Base-by-base conservation (phyloP, 2,113 vertebrate genomes). In the Pogona vitticeps region DNA sequence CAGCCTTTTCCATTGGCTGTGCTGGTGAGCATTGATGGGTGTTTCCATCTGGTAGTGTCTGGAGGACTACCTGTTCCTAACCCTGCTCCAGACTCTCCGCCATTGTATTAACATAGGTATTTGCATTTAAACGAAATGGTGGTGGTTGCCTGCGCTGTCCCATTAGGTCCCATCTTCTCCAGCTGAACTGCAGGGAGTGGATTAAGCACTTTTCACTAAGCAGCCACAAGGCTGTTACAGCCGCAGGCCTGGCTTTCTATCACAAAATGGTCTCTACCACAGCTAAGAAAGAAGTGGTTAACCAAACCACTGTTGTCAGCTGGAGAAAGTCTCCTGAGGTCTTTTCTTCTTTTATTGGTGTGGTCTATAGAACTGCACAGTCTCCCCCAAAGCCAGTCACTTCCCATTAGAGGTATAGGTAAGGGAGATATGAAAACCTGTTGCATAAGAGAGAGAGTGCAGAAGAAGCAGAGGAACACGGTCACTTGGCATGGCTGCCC, bases 101-200 rank as follows among this genome's bases (percentile, higher is more conserved):
- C 86, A 40, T 71, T 81, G 79, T 14, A 1, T 52, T 88, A 82
- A 83, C 81, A 40, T 85, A 73, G 68, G 83, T 21, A 83, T 67
- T 93, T 93, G 85, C 83, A 88, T 86, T 90, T 88, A 83, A 26
- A 36, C 40, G 28, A 78, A 87, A 63, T 2, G 26, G 68, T 89
- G 78, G 78, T 90, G 76, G 80, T 59, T 90, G 87, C 83, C 76
- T 89, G 15, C 61, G 84, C 83, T 90, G 81, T 80, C 87, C 73
- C 63, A 6, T 73, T 84, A 72, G 86, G 80, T 3, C 76, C 31
- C 23, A 20, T 59, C 81, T 88, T 83, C 83, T 86, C 76, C 76
- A 94, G 76, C 58, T 88, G 33, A 42, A 40, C 2, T 46, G 58
- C 58, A 36, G 72, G 6, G 68, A 65, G 56, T 0, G 38, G 83